A percentile compares a stretch with the other conserved stretches of the same genome.
phyloP scores from a whole-genome alignment of 2,797 vertebrate species.

The Novumbra hubbsi region DNA sequence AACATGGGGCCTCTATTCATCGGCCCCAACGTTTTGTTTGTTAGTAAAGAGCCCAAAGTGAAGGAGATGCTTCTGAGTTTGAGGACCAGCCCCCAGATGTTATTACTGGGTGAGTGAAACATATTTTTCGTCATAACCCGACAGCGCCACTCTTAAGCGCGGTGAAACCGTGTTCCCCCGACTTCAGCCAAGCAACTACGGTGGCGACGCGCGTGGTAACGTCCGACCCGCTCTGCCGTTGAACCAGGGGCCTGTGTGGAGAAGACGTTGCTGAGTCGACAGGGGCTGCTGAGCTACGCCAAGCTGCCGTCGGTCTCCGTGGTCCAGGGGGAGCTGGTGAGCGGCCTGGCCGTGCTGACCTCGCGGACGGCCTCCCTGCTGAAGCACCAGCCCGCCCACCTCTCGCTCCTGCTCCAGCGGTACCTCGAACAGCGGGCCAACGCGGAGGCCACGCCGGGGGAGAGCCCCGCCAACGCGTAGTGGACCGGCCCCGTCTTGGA shows the following conservation, averaged over 20 bases:
- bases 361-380: conserved; percentile 78
- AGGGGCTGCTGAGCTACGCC: conserved; percentile 81
- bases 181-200: neutral
- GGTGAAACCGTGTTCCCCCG: neutral
- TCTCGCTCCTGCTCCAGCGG: conserved; percentile 81
- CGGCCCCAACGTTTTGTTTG: conserved; percentile 79
- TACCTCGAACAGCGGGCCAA: conserved; percentile 72
- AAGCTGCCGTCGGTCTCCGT: conserved; percentile 76
- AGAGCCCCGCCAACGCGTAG: conserved; percentile 31
- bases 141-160: neutral
- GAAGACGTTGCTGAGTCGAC: conserved; percentile 79
- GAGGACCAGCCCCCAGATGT: conserved; percentile 76
- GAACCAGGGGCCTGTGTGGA: conserved; percentile 86
- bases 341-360: conserved; percentile 73
- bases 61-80: conserved; percentile 84
- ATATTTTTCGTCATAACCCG: neutral
- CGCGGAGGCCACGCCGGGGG: neutral
- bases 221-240: conserved; percentile 3
- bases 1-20: conserved; percentile 85
- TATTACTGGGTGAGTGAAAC: conserved; percentile 79
- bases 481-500: conserved; percentile 46
- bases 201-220: neutral
- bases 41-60: conserved; percentile 82
- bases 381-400: conserved; percentile 70
- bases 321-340: conserved; percentile 77